A percentile compares a stretch with the other conserved stretches of the same genome.
phyloP scores from a whole-genome alignment of 1,140 invertebrate species.

The Ceratina japonica region DNA sequence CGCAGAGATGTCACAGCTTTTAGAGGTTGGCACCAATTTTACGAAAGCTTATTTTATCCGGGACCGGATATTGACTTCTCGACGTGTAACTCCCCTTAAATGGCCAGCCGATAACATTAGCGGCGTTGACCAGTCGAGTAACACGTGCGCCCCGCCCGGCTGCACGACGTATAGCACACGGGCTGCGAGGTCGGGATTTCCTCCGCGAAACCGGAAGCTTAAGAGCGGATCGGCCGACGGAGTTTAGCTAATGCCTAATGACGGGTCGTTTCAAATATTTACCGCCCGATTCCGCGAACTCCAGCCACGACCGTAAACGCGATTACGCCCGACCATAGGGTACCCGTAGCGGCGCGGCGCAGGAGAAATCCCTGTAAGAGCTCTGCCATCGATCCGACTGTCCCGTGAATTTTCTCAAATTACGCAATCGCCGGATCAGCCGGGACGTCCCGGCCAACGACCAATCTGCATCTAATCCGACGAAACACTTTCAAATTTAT shows the following conservation, averaged over 20 bases:
- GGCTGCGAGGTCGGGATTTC: conserved; percentile 58
- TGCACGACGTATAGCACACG: conserved; percentile 46
- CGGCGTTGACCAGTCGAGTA: conserved; percentile 37
- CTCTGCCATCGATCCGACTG: conserved; percentile 50
- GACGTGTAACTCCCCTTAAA: conserved; percentile 48
- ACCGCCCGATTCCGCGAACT: conserved; percentile 64
- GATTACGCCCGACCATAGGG: conserved; percentile 53
- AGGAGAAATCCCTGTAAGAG: conserved; percentile 49
- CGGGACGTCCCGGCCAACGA: conserved; percentile 33
- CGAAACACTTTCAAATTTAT: conserved; percentile 24
- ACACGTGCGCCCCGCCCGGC: conserved; percentile 38
- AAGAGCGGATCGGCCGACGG: conserved; percentile 47
- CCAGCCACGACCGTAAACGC: conserved; percentile 56
- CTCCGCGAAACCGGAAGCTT: conserved; percentile 62
- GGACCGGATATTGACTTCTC: conserved; percentile 44
- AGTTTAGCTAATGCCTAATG: conserved; percentile 67
- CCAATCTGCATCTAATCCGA: conserved; percentile 50
- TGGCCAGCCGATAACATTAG: conserved; percentile 44
- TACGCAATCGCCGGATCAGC: conserved; percentile 55
- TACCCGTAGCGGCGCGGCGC: conserved; percentile 19
- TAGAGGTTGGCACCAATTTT: conserved; percentile 26
- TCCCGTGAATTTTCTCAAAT: conserved; percentile 62
- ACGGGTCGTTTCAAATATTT: conserved; percentile 68
- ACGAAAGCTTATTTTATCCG: conserved; percentile 28
- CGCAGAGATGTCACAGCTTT: background rate